Evolutionary conservation across 92 coral and sea anemone genomes (phyloP).

Genomic region (Siderastrea radians): DNA sequence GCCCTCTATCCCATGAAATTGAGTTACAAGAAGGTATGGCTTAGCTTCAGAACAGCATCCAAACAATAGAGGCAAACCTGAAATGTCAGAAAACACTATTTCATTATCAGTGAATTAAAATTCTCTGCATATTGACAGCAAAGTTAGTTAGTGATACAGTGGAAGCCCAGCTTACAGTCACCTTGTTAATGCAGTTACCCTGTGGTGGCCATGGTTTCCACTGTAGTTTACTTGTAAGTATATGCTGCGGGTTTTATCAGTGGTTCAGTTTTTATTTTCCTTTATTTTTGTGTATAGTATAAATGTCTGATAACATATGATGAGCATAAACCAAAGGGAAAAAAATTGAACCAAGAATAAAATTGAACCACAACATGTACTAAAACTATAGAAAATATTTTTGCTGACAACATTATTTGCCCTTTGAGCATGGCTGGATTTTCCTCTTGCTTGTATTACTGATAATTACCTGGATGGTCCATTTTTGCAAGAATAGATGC

Average conservation of each 20-base stretch:
- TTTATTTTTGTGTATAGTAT: too few relatives aligned
- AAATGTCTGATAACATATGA: neutral
- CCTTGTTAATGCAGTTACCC: neutral
- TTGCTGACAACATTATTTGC: neutral
- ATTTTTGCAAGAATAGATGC: neutral
- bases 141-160: neutral
- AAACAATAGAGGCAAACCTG: slow-evolving; percentile 66
- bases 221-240: neutral
- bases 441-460: slow-evolving; percentile 9
- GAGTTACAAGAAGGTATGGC: slow-evolving; percentile 62
- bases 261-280: too few relatives aligned
- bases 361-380: neutral
- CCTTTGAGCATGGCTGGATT: slow-evolving; percentile 7
- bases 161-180: neutral
- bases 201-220: neutral
- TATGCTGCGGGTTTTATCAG: neutral
- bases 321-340: neutral
- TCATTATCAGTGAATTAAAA: neutral
- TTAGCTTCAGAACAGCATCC: slow-evolving; percentile 38
- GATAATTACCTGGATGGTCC: slow-evolving; percentile 36
- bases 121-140: neutral
- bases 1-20: slow-evolving; percentile 60
- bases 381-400: neutral
- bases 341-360: slow-evolving; percentile 13
- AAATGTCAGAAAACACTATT: slow-evolving; percentile 2